These are phyloP conservation scores for Busseola fusca DNA, from an alignment of 2,888 invertebrate genomes.

Conservation along the genomic window DNA sequence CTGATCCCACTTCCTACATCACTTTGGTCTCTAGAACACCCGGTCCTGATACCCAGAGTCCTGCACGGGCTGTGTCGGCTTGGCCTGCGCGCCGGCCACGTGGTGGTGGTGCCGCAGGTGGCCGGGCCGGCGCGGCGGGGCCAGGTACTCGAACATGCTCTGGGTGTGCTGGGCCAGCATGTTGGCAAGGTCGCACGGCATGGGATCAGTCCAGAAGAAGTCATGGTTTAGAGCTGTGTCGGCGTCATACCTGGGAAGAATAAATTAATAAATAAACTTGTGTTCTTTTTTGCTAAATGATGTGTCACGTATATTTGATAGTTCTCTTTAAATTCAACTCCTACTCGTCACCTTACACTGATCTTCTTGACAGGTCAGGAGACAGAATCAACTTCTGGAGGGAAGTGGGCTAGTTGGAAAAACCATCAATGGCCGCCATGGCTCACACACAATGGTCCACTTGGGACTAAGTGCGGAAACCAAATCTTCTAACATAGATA, in stretches of 20 bases:
- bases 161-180: conserved; percentile 96
- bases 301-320: no score
- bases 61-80: conserved; percentile 88
- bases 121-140: conserved; percentile 91
- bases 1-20: conserved; percentile 18
- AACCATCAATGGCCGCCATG: no score
- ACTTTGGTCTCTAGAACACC: conserved; percentile 90
- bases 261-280: no score
- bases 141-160: conserved; percentile 98
- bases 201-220: conserved; percentile 99
- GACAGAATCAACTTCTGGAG: no score
- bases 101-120: conserved; percentile 93
- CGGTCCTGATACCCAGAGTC: conserved; percentile 96
- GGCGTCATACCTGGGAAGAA: conserved; percentile 91
- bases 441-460: no score
- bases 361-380: no score
- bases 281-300: no score
- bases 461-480: no score
- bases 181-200: conserved; percentile 96
- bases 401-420: no score
- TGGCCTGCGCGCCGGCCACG: conserved; percentile 81
- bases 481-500: not conserved
- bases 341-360: no score
- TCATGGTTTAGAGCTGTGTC: conserved; percentile 98
- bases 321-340: no score